phyloP scores from a whole-genome alignment of 1,140 invertebrate species.

The Heliconius eleuchia region DNA sequence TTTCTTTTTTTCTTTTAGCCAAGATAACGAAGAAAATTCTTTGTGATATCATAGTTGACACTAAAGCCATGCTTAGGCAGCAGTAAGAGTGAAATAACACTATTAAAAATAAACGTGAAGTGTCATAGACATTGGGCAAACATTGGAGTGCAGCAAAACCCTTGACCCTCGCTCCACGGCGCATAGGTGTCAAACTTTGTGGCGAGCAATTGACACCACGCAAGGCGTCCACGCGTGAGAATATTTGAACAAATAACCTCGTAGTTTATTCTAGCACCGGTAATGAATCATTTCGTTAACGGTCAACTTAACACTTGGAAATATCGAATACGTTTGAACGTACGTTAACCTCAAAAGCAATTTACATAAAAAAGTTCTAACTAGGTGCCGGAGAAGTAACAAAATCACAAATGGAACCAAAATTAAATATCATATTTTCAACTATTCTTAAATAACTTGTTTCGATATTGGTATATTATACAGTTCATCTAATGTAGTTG shows the following conservation, averaged over 20 bases:
- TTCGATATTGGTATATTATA: constrained; percentile 40
- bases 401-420: constrained; percentile 36
- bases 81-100: constrained; percentile 38
- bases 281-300: constrained; percentile 78
- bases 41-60: constrained; percentile 30
- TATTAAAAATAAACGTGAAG: constrained; percentile 40
- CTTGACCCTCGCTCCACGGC: constrained; percentile 57
- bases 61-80: constrained; percentile 15
- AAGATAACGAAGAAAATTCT: too few species aligned
- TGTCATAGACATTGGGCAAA: constrained; percentile 54
- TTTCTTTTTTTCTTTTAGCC: too few species aligned
- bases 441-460: constrained; percentile 37
- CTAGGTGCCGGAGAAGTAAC: constrained; percentile 41
- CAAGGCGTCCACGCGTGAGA: constrained; percentile 66
- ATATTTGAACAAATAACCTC: constrained; percentile 74
- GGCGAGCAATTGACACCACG: constrained; percentile 66
- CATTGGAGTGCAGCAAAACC: constrained; percentile 55
- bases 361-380: constrained; percentile 56
- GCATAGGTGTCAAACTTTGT: constrained; percentile 69
- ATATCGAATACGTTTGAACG: constrained; percentile 57
- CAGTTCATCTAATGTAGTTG: constrained; percentile 33
- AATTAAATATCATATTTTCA: constrained; percentile 43
- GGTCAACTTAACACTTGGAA: constrained; percentile 66
- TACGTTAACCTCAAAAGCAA: constrained; percentile 53
- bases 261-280: constrained; percentile 70